These are phyloP conservation scores for Anas flavirostris DNA, from an alignment of 2,797 vertebrate species.

Conservation along the genomic window DNA sequence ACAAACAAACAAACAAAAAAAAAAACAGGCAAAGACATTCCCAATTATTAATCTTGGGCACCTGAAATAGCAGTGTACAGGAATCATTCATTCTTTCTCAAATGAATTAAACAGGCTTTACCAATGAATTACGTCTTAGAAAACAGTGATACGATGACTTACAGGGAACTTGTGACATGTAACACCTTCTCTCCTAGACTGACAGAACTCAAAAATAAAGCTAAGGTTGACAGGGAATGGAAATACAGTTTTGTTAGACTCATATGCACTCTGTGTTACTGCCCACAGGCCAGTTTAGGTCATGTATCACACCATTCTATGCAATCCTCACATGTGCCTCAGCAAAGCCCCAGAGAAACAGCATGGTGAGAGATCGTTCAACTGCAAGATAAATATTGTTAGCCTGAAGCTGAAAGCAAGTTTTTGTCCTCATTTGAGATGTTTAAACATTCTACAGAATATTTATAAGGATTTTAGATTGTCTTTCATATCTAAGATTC, in stretches of 20 bases:
- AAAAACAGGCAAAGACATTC: neutral
- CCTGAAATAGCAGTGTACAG: neutral
- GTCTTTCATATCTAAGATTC: neutral
- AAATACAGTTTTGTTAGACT: neutral
- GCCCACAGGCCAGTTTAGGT: neutral
- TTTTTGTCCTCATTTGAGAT: neutral
- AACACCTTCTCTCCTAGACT: neutral
- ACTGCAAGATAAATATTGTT: neutral
- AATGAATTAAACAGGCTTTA: neutral
- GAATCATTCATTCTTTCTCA: neutral
- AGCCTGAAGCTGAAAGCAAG: neutral
- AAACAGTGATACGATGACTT: neutral
- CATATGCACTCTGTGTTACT: neutral
- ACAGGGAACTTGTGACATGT: neutral
- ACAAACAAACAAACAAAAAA: neutral
- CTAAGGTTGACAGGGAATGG: neutral
- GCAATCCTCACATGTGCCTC: neutral
- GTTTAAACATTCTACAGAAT: neutral
- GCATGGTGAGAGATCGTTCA: neutral
- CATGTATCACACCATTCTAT: neutral
- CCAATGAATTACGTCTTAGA: neutral
- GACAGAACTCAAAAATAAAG: neutral
- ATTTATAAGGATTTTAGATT: neutral
- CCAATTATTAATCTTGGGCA: neutral
- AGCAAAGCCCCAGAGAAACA: neutral